These are phyloP conservation scores for Drosophila bocki DNA, from an alignment of 1,140 invertebrate species.

Conservation along the genomic window DNA sequence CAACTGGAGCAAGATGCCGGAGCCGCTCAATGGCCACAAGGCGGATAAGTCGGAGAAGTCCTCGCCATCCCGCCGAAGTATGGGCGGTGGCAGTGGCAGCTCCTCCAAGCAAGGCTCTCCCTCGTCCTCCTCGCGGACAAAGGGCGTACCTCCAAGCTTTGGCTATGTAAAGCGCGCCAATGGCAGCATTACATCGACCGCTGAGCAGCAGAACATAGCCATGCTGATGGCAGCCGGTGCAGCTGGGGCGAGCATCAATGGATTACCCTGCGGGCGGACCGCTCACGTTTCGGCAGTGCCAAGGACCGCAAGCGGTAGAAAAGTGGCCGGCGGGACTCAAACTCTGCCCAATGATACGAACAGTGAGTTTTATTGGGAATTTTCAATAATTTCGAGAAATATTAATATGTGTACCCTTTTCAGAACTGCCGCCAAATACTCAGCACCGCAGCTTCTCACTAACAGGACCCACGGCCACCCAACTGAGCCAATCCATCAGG, in stretches of 20 bases:
- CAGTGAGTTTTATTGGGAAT: slow-evolving; percentile 86
- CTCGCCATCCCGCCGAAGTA: slow-evolving; percentile 77
- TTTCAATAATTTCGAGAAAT: background rate
- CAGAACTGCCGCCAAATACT: slow-evolving; percentile 84
- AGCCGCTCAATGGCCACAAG: slow-evolving; percentile 81
- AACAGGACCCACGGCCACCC: slow-evolving; percentile 92
- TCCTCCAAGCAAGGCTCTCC: slow-evolving; percentile 85
- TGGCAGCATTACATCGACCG: slow-evolving; percentile 86
- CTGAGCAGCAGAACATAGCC: slow-evolving; percentile 86
- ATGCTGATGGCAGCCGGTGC: slow-evolving; percentile 84
- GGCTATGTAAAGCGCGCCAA: slow-evolving; percentile 93
- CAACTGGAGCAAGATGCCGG: slow-evolving; percentile 84
- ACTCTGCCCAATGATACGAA: slow-evolving; percentile 92
- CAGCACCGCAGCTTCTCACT: slow-evolving; percentile 92
- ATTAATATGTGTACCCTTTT: background rate
- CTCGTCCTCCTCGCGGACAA: slow-evolving; percentile 86
- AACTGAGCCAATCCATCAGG: slow-evolving; percentile 93
- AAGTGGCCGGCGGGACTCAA: slow-evolving; percentile 94
- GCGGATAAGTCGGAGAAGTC: slow-evolving; percentile 76
- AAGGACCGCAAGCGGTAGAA: slow-evolving; percentile 91
- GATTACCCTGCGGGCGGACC: slow-evolving; percentile 86
- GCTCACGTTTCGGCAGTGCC: slow-evolving; percentile 94
- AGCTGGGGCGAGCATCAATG: slow-evolving; percentile 73
- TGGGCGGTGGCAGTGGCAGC: slow-evolving; percentile 81
- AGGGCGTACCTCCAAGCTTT: slow-evolving; percentile 91